Conservation (phyloP, 2,113 vertebrate species). For the Protobothrops mucrosquamatus region DNA sequence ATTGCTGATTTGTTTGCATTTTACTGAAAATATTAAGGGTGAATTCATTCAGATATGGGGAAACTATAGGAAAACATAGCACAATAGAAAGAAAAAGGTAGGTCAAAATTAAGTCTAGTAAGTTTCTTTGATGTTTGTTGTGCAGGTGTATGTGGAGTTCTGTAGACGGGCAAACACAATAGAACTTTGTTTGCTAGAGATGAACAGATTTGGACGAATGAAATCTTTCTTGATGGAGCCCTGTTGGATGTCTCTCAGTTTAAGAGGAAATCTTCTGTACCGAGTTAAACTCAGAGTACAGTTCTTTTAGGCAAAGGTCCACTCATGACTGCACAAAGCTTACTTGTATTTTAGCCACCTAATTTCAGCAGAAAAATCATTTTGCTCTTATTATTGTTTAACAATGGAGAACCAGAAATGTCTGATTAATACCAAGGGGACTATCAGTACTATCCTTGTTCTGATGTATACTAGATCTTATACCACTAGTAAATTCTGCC, state of each 20-base stretch:
- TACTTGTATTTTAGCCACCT: neutral
- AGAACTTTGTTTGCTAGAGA: neutral
- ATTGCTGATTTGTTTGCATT: neutral
- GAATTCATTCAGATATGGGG: neutral
- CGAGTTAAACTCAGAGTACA: neutral
- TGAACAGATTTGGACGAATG: neutral
- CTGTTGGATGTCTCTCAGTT: neutral
- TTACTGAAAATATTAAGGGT: neutral
- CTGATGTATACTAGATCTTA: neutral
- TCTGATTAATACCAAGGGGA: neutral
- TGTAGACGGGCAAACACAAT: neutral
- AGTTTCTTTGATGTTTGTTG: neutral
- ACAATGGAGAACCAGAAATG: neutral
- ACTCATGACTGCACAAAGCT: neutral
- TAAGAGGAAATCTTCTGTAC: neutral
- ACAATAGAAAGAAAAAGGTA: neutral
- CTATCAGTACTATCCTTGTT: neutral
- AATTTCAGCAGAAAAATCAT: neutral
- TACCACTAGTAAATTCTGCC: rapidly evolving
- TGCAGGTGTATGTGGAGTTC: neutral
- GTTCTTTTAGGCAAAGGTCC: neutral
- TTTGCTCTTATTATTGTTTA: neutral
- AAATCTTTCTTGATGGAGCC: neutral
- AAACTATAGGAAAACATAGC: neutral
- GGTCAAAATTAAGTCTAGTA: neutral